Percentiles rank a stretch among this genome's conserved stretches.
Conservation (phyloP, 2,113 vertebrate genomes). For the Platycercus adscitus region DNA sequence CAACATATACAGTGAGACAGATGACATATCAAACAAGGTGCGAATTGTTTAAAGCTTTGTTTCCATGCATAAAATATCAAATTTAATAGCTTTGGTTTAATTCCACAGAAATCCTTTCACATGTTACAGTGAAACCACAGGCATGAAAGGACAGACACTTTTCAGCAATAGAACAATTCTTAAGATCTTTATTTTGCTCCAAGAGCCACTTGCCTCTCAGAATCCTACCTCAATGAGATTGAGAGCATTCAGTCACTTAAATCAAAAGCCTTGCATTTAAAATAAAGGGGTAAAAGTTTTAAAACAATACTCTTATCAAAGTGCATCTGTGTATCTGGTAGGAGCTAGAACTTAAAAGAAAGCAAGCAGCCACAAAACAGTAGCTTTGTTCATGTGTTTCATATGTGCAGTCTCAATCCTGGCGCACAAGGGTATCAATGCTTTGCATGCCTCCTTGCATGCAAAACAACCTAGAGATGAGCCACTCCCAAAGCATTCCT, state of each 20-base stretch:
- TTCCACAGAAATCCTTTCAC: neutral
- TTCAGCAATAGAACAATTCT: neutral
- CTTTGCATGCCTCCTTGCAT: neutral
- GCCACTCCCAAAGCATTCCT: neutral
- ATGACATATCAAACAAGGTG: neutral
- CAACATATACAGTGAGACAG: neutral
- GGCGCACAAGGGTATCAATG: accelerated
- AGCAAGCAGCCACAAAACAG: neutral
- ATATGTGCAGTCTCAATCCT: neutral
- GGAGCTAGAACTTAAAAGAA: neutral
- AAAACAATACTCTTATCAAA: neutral
- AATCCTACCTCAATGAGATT: neutral
- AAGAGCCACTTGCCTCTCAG: neutral
- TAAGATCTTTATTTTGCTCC: neutral
- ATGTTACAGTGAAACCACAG: neutral
- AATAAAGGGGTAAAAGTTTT: neutral
- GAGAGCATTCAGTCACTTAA: neutral
- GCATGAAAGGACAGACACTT: neutral
- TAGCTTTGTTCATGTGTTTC: neutral
- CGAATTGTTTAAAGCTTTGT: neutral
- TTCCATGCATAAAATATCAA: neutral
- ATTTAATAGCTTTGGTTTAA: neutral
- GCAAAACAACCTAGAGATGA: neutral
- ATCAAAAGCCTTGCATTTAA: neutral
- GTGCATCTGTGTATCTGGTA: neutral